Evolutionary conservation across 2,888 invertebrate species (phyloP), one percentile per base, ranked within the genome.

Genomic region (Drosophila stalkeri): DNA sequence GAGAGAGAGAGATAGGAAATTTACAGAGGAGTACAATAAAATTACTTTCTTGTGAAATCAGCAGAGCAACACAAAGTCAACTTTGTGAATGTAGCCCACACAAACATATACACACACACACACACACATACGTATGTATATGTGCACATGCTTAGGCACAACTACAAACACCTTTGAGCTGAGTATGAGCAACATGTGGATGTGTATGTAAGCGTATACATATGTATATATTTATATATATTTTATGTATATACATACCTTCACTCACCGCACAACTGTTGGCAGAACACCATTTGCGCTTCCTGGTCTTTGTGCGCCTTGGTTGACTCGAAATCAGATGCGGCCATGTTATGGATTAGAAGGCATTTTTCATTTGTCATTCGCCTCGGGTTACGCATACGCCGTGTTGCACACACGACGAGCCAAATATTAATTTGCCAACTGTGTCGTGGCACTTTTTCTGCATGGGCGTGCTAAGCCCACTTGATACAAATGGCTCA

Each of bases 351-450:
- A 89, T 87, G 73, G 82, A 86, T 89, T 87, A 80, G 78, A 73
- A 44, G 75, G 61, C 73, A 86, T 86, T 85, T 87, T 77, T 86
- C 85, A 87, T 66, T 64, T 79, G 69, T 63, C 56, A n/a, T 63
- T 57, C 47, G 44, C 46, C 55, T 43, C 61, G 70, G 69, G 71
- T 81, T 83, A 73, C 79, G 75, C 68, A 71, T 77, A 74, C 67
- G 72, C 39, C 74, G 68, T 39, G 56, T 55, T 74, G 67, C 85
- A 82, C 54, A 54, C 18, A 51, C 49, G 49, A 33, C 77, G 90
- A 81, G 86, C 72, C 72, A 81, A 90, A 85, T 88, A 86, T 88
- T 90, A 85, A 86, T 89, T 72, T 77, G 52, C 49, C 75, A 73
- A 75, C 77, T 76, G 72, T 41, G 76, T 16, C 65, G 18, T 7